A percentile compares a stretch with the other conserved stretches of the same genome.
phyloP scores from a whole-genome alignment of 2,113 vertebrate species.

The Speoplatyrhinus poulsoni region DNA sequence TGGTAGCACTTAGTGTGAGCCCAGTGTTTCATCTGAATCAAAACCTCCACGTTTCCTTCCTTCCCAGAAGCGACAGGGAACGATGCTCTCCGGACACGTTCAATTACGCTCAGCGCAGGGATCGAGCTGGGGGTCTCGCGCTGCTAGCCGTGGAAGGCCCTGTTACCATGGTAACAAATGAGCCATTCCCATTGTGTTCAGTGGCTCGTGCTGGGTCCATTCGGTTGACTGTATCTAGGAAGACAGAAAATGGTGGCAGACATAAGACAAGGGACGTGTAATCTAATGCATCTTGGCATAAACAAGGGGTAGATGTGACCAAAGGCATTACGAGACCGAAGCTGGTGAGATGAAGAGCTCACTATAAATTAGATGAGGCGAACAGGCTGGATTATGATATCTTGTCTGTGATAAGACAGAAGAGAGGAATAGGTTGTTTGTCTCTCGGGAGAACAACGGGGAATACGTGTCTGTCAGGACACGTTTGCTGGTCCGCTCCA shows the following conservation, averaged over 20 bases:
- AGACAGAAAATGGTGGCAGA: background rate
- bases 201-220: constrained; percentile 4
- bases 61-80: background rate
- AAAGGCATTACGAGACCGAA: background rate
- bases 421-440: background rate
- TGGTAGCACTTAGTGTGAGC: no score
- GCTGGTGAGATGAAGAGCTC: background rate
- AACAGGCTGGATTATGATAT: background rate
- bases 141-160: constrained; percentile 32
- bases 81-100: constrained; percentile 21
- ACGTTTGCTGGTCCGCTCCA: background rate
- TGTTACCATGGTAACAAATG: constrained; percentile 58
- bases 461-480: constrained; percentile 2
- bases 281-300: background rate
- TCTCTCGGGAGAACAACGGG: background rate
- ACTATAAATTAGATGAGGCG: background rate
- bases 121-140: constrained; percentile 23
- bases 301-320: background rate
- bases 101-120: background rate
- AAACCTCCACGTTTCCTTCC: background rate
- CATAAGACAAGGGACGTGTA: background rate
- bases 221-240: background rate
- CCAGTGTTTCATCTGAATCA: background rate
- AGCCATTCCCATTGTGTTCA: constrained; percentile 21
- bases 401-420: background rate